Base-by-base conservation (phyloP, 1,140 invertebrate species). In the Thaumetopoea pityocampa region DNA sequence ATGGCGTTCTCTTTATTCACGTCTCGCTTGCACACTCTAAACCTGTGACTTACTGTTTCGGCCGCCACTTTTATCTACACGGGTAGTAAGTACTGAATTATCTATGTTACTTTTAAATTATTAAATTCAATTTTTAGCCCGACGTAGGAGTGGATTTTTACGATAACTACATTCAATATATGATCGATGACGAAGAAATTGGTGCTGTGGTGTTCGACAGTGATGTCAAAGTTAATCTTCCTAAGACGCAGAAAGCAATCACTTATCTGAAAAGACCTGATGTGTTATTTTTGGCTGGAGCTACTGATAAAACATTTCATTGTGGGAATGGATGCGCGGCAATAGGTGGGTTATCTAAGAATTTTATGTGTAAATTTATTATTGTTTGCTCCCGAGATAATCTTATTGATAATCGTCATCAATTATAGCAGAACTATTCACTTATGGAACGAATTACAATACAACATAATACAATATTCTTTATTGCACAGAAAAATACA, bases 171-270 rank as follows among this genome's bases (percentile, higher is more conserved):
- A 42, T 59, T 1, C 29, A 62, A 14, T 69, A 80, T 22, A 54
- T 86, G 1, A 57, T 67, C 7, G 64, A 78, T 8, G 60, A 81
- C 5, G 49, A 79, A 9, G 80, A 82, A 1, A 69, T 88, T 7
- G 66, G 86, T 0, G 87, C 87, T 3, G 86, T 88, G 5, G 59
- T 87, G 4, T 71, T 87, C 33, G 87, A 88, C 63, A 78, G 85
- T 24, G 86, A 88, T 48, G 85, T 83, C 40, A 85, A 83, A 61
- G 44, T 87, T 5, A 85, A 67, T 16, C 45, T 81, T 5, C 43
- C 74, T 0, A 87, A 87, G 40, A 4, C 87, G 42, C 69, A 85
- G 44, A 80, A 73, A 34, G 85, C 86, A 0, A 69, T 84, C 16
- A 58, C 80, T 0, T 87, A 87, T 23, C 40, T 88, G 10, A 50